phyloP scores from a whole-genome alignment of 2,888 invertebrate species.

The Drosophila bunnanda region DNA sequence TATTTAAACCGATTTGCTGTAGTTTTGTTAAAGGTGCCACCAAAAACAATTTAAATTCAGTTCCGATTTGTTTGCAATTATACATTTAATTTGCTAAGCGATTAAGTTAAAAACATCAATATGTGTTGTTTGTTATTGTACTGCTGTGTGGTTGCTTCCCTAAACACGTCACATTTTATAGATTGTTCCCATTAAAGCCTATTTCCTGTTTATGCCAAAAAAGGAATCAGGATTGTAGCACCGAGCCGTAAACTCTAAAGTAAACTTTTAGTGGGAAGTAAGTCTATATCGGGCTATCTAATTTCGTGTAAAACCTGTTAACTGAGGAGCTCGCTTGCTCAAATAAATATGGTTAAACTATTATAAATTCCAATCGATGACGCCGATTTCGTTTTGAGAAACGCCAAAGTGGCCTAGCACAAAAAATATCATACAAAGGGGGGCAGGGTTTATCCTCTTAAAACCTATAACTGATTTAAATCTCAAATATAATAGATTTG shows the following conservation, averaged over 20 bases:
- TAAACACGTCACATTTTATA: slow-evolving; percentile 66
- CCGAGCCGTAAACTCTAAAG: slow-evolving; percentile 6
- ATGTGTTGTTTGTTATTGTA: slow-evolving; percentile 47
- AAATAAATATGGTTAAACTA: slow-evolving; percentile 60
- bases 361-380: slow-evolving; percentile 34
- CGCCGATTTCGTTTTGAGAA: slow-evolving; percentile 33
- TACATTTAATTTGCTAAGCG: slow-evolving; percentile 34
- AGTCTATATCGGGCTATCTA: neutral
- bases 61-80: slow-evolving; percentile 16
- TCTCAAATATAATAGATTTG: slow-evolving; percentile 9
- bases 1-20: neutral
- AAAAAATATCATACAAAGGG: slow-evolving; percentile 41
- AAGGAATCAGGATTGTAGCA: slow-evolving; percentile 7
- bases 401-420: slow-evolving; percentile 29
- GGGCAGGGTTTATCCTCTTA: neutral
- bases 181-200: slow-evolving; percentile 36
- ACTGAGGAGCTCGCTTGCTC: slow-evolving; percentile 40
- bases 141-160: slow-evolving; percentile 57
- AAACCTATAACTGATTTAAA: slow-evolving; percentile 10
- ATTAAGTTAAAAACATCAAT: slow-evolving; percentile 26
- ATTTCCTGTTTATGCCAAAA: slow-evolving; percentile 27
- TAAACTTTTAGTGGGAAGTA: slow-evolving; percentile 13
- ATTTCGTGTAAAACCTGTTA: slow-evolving; percentile 32
- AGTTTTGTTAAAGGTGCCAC: neutral
- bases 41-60: neutral